Conservation (phyloP, 2,797 vertebrate species). For the Parotocinclus haroldoi region DNA sequence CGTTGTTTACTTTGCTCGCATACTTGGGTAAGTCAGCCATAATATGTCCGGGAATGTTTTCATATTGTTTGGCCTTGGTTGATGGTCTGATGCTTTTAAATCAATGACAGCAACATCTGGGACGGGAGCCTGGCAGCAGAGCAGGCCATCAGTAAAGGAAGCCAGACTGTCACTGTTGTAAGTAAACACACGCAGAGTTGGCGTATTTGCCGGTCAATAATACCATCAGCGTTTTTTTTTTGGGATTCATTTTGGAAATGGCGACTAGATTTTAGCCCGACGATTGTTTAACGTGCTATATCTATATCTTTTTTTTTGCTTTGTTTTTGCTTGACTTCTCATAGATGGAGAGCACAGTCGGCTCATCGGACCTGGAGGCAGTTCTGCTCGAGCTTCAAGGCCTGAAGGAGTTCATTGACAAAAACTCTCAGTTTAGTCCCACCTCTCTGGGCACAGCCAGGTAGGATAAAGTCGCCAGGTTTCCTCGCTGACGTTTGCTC, state of each 20-base stretch:
- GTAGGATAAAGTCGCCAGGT: conserved; percentile 60
- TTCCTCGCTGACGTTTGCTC: background rate
- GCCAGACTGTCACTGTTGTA: conserved; percentile 81
- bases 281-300: too few species aligned
- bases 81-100: background rate
- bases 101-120: conserved; percentile 88
- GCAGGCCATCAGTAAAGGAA: conserved; percentile 81
- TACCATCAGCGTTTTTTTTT: too few species aligned
- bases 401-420: conserved; percentile 89
- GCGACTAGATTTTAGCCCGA: too few species aligned
- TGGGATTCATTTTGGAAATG: too few species aligned
- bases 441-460: conserved; percentile 82
- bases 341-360: conserved; percentile 88
- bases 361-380: conserved; percentile 75
- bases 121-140: conserved; percentile 91
- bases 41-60: too few species aligned
- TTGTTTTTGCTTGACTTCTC: background rate
- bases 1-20: conserved; percentile 90
- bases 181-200: conserved; percentile 62
- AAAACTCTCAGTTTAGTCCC: conserved; percentile 92
- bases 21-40: conserved; percentile 81
- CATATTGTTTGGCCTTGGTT: background rate
- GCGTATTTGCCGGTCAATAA: too few species aligned
- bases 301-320: background rate
- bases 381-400: conserved; percentile 84